These are phyloP conservation scores for Ditula angustiorana DNA, from an alignment of 2,888 invertebrate species.

Conservation along the genomic window DNA sequence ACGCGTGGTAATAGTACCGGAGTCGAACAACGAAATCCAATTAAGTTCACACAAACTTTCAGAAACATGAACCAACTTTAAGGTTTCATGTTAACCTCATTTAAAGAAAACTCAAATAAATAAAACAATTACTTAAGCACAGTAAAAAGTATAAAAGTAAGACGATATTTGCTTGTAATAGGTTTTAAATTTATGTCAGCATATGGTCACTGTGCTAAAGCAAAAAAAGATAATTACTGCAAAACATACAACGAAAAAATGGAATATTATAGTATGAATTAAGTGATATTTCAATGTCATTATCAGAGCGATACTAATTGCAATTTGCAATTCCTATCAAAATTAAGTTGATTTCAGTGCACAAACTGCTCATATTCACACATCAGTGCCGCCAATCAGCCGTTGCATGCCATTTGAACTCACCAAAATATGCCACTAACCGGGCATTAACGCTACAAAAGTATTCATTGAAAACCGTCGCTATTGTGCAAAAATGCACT, in stretches of 20 bases:
- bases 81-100: conserved; percentile 41
- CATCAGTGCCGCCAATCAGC: not conserved
- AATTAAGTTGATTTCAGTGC: not conserved
- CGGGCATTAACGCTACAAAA: not conserved
- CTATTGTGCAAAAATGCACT: not conserved
- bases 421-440: not conserved
- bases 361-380: not conserved
- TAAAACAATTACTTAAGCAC: too few relatives aligned
- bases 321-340: not conserved
- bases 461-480: not conserved
- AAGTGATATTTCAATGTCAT: not conserved
- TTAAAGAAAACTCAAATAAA: not conserved
- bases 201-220: too few relatives aligned
- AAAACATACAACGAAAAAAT: not conserved
- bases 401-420: not conserved
- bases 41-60: conserved; percentile 46
- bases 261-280: not conserved
- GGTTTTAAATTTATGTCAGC: not conserved
- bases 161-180: too few relatives aligned
- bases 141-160: too few relatives aligned
- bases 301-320: not conserved
- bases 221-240: too few relatives aligned
- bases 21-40: conserved; percentile 45
- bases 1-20: conserved; percentile 17
- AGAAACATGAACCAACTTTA: conserved; percentile 44